Base-by-base conservation (phyloP, 2,797 vertebrate species). In the Karalla daura region DNA sequence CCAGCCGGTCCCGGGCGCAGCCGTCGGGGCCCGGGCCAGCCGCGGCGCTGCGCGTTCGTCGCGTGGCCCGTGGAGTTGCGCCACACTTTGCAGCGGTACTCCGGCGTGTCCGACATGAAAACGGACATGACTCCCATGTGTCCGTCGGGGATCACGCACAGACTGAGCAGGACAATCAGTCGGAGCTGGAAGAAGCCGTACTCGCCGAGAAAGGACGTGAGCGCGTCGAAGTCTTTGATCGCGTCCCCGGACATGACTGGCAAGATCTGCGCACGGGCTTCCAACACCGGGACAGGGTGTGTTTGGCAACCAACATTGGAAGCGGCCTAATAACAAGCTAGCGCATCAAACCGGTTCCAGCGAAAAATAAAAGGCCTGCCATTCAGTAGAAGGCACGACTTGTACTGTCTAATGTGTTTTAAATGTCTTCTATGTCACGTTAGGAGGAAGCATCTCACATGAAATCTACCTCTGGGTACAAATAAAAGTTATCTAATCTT, bases 51-150 rank as follows among this genome's bases (percentile, higher is more conserved):
- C 20, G 32, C 41, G 40, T 70, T 52, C 8, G 37, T 36, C 35
- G 15, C 35, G 14, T 50, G 35, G 3, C 12, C 2, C 27, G 54
- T 46, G 18, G 36, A 61, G 24, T 37, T 33, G 18, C 6, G 11
- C 3, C 43, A 21, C 1, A 11, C 27, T 12, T 30, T 84, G 74
- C 89, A 89, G 27, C 37, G 67, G 43, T 89, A 59, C n/a, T 68
- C 56, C 0, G 82, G 83, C n/a, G 74, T 84, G 46, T 86, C 80
- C 5, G 78, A 76, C 0, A 86, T 39, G 37, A 89, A 90, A 21
- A 88, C 63, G 35, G 64, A 35, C 0, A 73, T 20, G 9, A 80
- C 2, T 4, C 27, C 60, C 51, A 65, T 21, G 36, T 62, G 86
- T 0, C 86, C 85, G 6, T 20, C 33, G 0, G 78, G 69, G 1